These are phyloP conservation scores for Aethes cnicana DNA, from an alignment of 2,888 invertebrate species.

Conservation along the genomic window DNA sequence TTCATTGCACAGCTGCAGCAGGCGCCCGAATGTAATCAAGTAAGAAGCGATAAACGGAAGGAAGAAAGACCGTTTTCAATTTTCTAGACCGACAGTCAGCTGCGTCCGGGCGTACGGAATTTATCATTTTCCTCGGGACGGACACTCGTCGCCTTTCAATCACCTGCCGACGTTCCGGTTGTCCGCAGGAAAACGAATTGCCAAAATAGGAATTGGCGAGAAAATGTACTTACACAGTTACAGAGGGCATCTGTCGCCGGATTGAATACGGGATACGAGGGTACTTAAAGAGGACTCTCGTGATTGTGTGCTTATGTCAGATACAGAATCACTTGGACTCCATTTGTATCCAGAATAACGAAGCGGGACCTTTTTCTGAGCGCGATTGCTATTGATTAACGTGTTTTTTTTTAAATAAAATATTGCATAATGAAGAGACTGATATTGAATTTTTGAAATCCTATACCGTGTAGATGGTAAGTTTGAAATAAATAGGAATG, in stretches of 20 bases:
- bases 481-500: too few species aligned
- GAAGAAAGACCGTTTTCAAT: conserved; percentile 58
- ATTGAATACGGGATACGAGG: conserved; percentile 37
- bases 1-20: conserved; percentile 39
- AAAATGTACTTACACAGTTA: conserved; percentile 45
- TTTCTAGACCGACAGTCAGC: conserved; percentile 64
- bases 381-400: neutral
- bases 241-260: conserved; percentile 42
- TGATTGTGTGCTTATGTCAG: conserved; percentile 1
- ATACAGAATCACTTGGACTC: conserved; percentile 1
- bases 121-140: conserved; percentile 57
- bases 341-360: neutral
- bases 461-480: too few species aligned
- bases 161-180: conserved; percentile 46
- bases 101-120: conserved; percentile 59
- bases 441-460: too few species aligned
- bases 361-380: neutral
- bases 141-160: conserved; percentile 64
- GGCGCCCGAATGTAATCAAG: conserved; percentile 45
- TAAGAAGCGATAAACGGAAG: conserved; percentile 40
- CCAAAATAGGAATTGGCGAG: conserved; percentile 47
- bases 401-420: neutral
- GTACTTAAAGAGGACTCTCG: conserved; percentile 17
- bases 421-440: too few species aligned
- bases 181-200: conserved; percentile 23